These are phyloP conservation scores for Dinothrombium tinctorium DNA, from an alignment of 1,140 invertebrate genomes.

Conservation along the genomic window DNA sequence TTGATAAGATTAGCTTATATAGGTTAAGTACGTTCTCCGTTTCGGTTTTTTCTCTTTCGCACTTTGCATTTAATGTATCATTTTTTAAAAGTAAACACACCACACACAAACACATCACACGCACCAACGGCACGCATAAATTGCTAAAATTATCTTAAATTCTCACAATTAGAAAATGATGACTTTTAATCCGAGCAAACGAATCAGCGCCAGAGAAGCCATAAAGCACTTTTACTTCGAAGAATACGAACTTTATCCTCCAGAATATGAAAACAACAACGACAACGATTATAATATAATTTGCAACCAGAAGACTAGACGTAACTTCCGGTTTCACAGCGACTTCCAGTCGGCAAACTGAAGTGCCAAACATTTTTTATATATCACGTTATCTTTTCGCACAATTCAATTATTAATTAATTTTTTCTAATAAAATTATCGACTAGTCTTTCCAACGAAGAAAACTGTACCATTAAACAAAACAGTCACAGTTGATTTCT, in stretches of 20 bases:
- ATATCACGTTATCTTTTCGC: too few species aligned
- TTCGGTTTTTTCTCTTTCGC: constrained; percentile 1
- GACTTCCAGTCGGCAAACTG: too few species aligned
- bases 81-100: neutral
- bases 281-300: too few species aligned
- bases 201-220: constrained; percentile 67
- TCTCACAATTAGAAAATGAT: constrained; percentile 40
- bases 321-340: too few species aligned
- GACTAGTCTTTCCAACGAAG: too few species aligned
- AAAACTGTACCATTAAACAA: too few species aligned
- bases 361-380: too few species aligned
- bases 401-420: too few species aligned
- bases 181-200: constrained; percentile 64
- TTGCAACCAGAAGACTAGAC: too few species aligned
- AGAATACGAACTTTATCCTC: constrained; percentile 28
- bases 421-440: too few species aligned
- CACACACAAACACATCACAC: neutral
- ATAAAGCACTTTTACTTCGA: constrained; percentile 64
- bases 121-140: neutral
- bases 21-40: neutral
- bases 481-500: too few species aligned
- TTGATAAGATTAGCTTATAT: too few species aligned
- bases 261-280: neutral
- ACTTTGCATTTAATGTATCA: neutral
- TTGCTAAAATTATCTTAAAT: neutral